Evolutionary conservation across 2,888 invertebrate species (phyloP), one percentile per base, ranked within the genome.

Genomic region (Cerceris rybyensis): DNA sequence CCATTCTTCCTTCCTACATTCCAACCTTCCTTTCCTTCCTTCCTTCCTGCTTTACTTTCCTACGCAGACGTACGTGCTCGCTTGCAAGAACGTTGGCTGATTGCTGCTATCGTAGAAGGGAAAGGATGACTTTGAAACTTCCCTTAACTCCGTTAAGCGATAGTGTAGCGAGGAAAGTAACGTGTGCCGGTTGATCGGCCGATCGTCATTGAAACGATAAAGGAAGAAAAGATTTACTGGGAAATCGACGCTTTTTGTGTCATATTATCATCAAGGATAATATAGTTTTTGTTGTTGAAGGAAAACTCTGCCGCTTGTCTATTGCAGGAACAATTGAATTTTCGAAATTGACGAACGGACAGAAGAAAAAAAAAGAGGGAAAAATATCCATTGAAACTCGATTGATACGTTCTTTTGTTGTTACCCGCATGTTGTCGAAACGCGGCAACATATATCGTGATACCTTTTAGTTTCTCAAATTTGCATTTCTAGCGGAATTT

Each of bases 381-480:
- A 54, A 65, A 69, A 50, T 69, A 55, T 60, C 60, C 60, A 59
- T 52, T 69, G 14, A 54, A 42, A 17, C 65, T 60, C 75, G 64
- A 50, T 63, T 78, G 61, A 66, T 58, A 72, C 52, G 52, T 14
- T 54, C 60, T 9, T 9, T 13, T 59, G 13, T 28, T 6, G 11
- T 59, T 41, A 17, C 60, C 41, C 41, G 14, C 43, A 60, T 28
- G 42, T 42, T n/a, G 41, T 28, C 39, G 2, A 11, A 16, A 54
- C 54, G 8, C 54, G 5, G 57, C 28, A 17, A 6, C 41, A 28
- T 2, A 28, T 28, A 28, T 28, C 28, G 28, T 4, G 60, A 6
- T 63, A 7, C 41, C 11, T 63, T 63, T 42, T 46, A 63, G 50
- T 17, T 63, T 46, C 63, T 13, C 4, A 17, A 50, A 17, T 13